Base-by-base conservation (phyloP, 2,888 invertebrate genomes). In the Caenorhabditis japonica region DNA sequence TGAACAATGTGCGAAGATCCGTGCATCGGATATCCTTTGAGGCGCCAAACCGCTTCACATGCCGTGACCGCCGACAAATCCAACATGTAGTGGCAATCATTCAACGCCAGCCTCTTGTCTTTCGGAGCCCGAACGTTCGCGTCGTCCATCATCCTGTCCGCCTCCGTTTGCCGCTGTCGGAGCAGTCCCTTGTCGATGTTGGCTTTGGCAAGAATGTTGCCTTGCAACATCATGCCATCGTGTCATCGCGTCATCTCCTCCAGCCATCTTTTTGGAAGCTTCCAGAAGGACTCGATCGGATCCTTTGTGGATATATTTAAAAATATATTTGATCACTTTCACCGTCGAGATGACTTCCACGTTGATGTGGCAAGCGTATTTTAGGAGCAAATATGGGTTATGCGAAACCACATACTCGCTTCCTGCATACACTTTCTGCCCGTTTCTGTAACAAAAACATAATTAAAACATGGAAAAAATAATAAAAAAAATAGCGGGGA, bases 241-340 rank as follows among this genome's bases (percentile, higher is more conserved):
- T n/a, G n/a, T n/a, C n/a, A n/a, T n/a, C n/a, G n/a, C n/a, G n/a
- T n/a, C n/a, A n/a, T n/a, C n/a, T n/a, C n/a, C n/a, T n/a, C n/a
- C n/a, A n/a, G n/a, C n/a, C n/a, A n/a, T n/a, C n/a, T 13, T 55
- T 8, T 55, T 41, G 2, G 17, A 25, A 1, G 47, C 53, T 41
- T 59, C 55, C n/a, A 55, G 33, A 10, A 70, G 27, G 1, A 49
- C 61, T 4, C 61, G 70, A 21, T 60, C 70, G 0, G 46, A 43
- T 0, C 70, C 60, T 41, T 70, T 56, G 23, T 49, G 49, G 21
- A 56, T 46, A n/a, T 68, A 68, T 12, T 68, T 68, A 33, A 59
- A 68, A 12, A 68, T 59, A 8, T 68, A 59, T n/a, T 68, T 68
- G 27, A 68, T 12, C 3, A 44, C 41, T 5, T 21, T 34, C 19